Conservation (phyloP, 2,888 invertebrate genomes). For the Synergus umbraculus region DNA sequence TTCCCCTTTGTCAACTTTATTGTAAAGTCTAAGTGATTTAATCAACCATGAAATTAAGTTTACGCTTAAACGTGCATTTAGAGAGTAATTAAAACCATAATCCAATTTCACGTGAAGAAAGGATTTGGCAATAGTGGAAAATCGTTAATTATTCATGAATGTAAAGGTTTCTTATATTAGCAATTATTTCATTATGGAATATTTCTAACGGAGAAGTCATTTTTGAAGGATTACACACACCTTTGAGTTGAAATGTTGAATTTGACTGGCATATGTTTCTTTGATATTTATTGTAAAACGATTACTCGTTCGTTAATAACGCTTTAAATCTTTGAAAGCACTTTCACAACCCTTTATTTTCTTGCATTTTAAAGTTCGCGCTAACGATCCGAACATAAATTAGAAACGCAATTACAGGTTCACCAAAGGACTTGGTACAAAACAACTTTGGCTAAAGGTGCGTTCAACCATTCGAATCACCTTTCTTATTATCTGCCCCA, state of each 20-base stretch:
- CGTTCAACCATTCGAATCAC: background rate
- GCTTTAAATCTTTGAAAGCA: background rate
- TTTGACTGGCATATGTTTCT: background rate
- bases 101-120: background rate
- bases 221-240: background rate
- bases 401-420: constrained; percentile 28
- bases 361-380: constrained; percentile 5
- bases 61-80: constrained; percentile 1
- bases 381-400: constrained; percentile 22
- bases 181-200: background rate
- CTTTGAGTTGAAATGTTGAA: background rate
- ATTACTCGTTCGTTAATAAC: constrained; percentile 11
- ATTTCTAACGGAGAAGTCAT: background rate
- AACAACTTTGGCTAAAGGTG: background rate
- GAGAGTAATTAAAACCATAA: background rate
- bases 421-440: constrained; percentile 7
- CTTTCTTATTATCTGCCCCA: constrained; percentile 19
- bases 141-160: background rate
- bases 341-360: constrained; percentile 24
- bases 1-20: background rate
- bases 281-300: constrained; percentile 11
- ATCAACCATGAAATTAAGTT: constrained; percentile 12
- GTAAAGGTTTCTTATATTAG: background rate
- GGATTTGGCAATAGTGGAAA: background rate
- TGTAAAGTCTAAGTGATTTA: background rate